These are phyloP conservation scores for Pachymerium ferrugineum DNA, from an alignment of 2,888 invertebrate genomes.

Conservation along the genomic window DNA sequence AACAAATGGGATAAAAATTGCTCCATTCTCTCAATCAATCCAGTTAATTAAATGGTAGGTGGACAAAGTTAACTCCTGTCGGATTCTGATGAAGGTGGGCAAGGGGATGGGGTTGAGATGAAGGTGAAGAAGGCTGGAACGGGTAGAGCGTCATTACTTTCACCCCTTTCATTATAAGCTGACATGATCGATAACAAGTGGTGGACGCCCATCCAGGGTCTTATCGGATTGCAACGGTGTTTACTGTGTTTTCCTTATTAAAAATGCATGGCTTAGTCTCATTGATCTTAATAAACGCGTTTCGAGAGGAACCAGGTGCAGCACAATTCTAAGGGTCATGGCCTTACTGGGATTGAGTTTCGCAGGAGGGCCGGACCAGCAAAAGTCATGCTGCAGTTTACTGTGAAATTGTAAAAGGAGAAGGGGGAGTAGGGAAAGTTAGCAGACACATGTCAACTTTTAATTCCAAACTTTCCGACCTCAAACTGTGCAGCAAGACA, in stretches of 20 bases:
- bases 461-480: background rate
- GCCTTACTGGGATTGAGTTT: background rate
- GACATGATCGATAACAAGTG: background rate
- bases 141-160: background rate
- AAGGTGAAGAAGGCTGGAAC: background rate
- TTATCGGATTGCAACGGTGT: background rate
- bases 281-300: background rate
- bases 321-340: background rate
- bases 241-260: background rate
- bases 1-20: conserved; percentile 13
- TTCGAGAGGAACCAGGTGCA: background rate
- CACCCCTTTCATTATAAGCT: conserved; percentile 9
- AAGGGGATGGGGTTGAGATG: background rate
- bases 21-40: conserved; percentile 1
- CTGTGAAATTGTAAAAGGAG: background rate
- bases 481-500: background rate
- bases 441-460: background rate
- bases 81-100: background rate
- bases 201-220: background rate
- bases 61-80: background rate
- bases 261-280: background rate
- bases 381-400: no score
- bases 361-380: background rate
- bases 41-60: conserved; percentile 1
- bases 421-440: background rate